phyloP scores from a whole-genome alignment of 2,888 invertebrate species.

The Reticulitermes lucifugus region DNA sequence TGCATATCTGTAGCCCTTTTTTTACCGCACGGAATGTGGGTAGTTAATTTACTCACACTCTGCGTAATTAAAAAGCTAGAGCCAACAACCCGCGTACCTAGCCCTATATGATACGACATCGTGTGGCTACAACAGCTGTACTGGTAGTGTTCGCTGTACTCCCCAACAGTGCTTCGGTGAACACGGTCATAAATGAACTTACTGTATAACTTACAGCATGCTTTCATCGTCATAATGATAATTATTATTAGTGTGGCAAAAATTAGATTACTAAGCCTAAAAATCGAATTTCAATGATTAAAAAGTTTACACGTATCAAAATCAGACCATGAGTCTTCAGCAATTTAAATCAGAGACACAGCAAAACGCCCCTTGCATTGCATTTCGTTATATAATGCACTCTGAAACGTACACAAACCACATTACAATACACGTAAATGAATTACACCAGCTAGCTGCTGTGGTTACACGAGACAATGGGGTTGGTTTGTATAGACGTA shows the following conservation, averaged over 20 bases:
- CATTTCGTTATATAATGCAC: slow-evolving; percentile 1
- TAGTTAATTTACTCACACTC: slow-evolving; percentile 41
- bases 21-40: slow-evolving; percentile 26
- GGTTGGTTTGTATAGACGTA: neutral
- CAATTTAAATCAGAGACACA: neutral
- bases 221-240: neutral
- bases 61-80: slow-evolving; percentile 34
- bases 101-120: neutral
- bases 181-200: neutral
- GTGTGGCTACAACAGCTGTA: neutral
- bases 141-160: neutral
- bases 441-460: slow-evolving; percentile 11
- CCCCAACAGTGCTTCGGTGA: neutral
- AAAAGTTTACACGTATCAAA: slow-evolving; percentile 33
- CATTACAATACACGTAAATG: slow-evolving; percentile 18
- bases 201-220: neutral
- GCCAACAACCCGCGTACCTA: neutral
- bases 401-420: slow-evolving; percentile 29
- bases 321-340: slow-evolving; percentile 2
- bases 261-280: slow-evolving; percentile 4
- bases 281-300: slow-evolving; percentile 24
- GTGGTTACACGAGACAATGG: neutral
- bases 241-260: neutral
- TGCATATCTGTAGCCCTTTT: slow-evolving; percentile 8
- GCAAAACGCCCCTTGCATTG: neutral